Conservation (phyloP, 2,113 vertebrate genomes). For the Turdus rufiventris region DNA sequence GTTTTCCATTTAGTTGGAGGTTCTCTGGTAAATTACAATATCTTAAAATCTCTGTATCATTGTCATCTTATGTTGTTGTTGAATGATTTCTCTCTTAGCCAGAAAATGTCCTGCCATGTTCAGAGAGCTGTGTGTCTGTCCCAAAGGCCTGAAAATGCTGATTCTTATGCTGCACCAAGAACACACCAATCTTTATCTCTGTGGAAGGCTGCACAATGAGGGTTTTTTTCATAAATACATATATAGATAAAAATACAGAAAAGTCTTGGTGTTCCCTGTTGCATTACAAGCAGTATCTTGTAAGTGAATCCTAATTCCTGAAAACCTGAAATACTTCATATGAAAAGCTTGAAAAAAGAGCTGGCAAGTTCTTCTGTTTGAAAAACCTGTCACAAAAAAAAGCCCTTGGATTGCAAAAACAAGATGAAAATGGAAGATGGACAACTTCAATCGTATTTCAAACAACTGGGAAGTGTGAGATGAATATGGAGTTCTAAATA, state of each 20-base stretch:
- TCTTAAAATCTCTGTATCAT: constrained; percentile 8
- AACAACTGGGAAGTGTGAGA: not conserved
- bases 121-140: constrained; percentile 47
- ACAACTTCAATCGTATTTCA: not conserved
- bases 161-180: constrained; percentile 47
- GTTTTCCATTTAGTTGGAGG: not conserved
- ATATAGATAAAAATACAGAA: not conserved
- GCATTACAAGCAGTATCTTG: not conserved
- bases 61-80: constrained; percentile 51
- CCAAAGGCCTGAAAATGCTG: constrained; percentile 60
- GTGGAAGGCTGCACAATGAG: constrained; percentile 28
- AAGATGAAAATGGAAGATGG: not conserved
- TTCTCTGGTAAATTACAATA: not conserved
- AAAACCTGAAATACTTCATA: not conserved
- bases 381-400: not conserved
- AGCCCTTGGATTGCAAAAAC: not conserved
- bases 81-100: constrained; percentile 67
- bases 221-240: not conserved
- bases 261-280: not conserved
- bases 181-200: constrained; percentile 5
- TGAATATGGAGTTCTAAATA: not conserved
- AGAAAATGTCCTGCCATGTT: constrained; percentile 53
- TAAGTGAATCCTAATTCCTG: not conserved
- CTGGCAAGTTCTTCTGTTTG: not conserved
- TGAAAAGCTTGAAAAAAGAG: constrained; percentile 1